Conservation (phyloP, 2,113 vertebrate genomes). For the Xyrauchen texanus region DNA sequence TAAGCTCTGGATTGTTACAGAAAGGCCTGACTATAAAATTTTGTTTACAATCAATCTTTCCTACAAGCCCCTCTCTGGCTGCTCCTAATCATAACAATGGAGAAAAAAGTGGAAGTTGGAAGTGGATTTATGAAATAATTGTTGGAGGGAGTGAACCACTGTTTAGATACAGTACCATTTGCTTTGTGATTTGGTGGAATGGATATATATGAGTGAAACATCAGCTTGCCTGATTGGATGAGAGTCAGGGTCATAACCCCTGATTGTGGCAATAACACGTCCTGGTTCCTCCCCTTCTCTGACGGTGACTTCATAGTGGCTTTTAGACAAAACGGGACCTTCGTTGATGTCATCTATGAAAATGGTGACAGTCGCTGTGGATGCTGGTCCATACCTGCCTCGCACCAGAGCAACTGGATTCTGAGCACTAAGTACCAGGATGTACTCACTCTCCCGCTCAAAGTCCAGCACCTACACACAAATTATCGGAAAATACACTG, state of each 20-base stretch:
- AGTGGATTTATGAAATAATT: too few relatives aligned
- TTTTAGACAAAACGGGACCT: conserved; percentile 74
- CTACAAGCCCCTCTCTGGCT: too few relatives aligned
- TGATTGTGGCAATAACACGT: conserved; percentile 74
- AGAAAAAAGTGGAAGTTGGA: neutral
- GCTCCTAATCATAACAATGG: neutral
- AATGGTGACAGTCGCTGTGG: conserved; percentile 76
- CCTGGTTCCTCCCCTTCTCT: conserved; percentile 75
- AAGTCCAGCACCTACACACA: conserved; percentile 74
- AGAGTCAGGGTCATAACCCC: conserved; percentile 77
- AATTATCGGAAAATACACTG: neutral
- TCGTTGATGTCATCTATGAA: conserved; percentile 77
- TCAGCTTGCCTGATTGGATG: conserved; percentile 72
- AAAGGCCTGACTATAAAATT: neutral
- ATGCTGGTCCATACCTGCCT: conserved; percentile 74
- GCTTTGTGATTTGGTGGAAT: too few relatives aligned
- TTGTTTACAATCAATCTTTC: too few relatives aligned
- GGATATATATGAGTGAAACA: neutral
- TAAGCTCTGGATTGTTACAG: neutral
- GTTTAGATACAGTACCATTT: too few relatives aligned
- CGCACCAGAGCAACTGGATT: conserved; percentile 76
- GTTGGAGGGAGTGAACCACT: too few relatives aligned
- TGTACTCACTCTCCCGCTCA: conserved; percentile 78
- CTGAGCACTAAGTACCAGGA: conserved; percentile 73
- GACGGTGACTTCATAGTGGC: conserved; percentile 76